Percentiles rank a stretch among this genome's conserved stretches.
Conservation (phyloP, 2,113 vertebrate genomes). For the Anolis sagrei region DNA sequence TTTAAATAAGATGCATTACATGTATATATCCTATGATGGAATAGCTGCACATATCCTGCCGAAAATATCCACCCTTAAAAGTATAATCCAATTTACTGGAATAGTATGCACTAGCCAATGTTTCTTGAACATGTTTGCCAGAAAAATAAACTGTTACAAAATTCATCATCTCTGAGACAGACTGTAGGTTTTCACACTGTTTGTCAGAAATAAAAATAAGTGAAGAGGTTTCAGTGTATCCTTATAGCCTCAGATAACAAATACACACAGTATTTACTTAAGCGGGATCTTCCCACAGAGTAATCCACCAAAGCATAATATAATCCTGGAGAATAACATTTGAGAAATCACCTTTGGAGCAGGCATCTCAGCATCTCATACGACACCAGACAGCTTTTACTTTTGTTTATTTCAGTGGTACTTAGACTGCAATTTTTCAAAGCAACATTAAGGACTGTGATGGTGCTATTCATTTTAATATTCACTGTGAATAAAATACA, state of each 20-base stretch:
- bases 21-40: neutral
- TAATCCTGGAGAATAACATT: conserved; percentile 44
- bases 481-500: neutral
- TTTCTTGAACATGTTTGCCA: conserved; percentile 52
- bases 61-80: conserved; percentile 43
- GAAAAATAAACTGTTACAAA: conserved; percentile 48
- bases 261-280: conserved; percentile 26
- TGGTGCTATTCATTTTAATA: neutral
- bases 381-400: conserved; percentile 13
- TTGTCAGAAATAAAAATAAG: conserved; percentile 39
- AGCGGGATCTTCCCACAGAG: conserved; percentile 34
- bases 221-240: neutral
- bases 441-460: conserved; percentile 32
- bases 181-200: conserved; percentile 22
- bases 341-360: conserved; percentile 45
- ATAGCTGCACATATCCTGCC: conserved; percentile 20
- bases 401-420: neutral
- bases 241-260: conserved; percentile 15
- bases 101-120: conserved; percentile 1
- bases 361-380: conserved; percentile 54
- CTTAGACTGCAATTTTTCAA: neutral
- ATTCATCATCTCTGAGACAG: conserved; percentile 25
- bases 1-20: neutral
- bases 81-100: neutral
- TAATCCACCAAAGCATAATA: conserved; percentile 58